Evolutionary conservation across 1,140 invertebrate species (phyloP).

Genomic region (Delia radicum): DNA sequence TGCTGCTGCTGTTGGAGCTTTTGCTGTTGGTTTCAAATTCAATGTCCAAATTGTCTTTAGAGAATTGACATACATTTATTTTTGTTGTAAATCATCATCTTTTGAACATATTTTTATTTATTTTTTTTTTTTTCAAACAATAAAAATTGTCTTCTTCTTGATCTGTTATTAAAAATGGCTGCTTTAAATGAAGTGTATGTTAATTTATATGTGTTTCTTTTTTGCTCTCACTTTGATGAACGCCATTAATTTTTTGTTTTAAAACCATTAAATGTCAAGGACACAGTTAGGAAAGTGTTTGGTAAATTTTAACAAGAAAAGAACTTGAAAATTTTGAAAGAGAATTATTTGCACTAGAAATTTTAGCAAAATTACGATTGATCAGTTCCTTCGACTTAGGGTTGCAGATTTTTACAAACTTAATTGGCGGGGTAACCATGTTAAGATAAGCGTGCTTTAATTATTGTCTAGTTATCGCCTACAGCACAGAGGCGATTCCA

Average conservation of each 20-base stretch:
- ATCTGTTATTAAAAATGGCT: background rate
- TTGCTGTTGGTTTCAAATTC: background rate
- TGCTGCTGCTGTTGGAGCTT: background rate
- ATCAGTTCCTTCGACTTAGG: too few relatives aligned
- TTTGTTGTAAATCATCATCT: conserved; percentile 16
- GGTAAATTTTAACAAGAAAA: too few relatives aligned
- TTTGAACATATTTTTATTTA: background rate
- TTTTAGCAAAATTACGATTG: too few relatives aligned
- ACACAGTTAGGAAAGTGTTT: background rate
- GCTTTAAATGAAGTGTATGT: background rate
- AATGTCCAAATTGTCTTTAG: conserved; percentile 15
- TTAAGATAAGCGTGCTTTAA: too few relatives aligned
- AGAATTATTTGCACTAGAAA: too few relatives aligned
- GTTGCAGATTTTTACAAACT: too few relatives aligned
- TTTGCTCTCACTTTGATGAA: background rate
- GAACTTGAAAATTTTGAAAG: too few relatives aligned
- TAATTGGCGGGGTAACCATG: too few relatives aligned
- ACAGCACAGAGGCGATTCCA: too few relatives aligned
- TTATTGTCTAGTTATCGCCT: too few relatives aligned
- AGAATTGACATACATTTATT: conserved; percentile 21
- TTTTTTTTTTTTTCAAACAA: background rate
- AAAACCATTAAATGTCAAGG: background rate
- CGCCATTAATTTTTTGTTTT: background rate
- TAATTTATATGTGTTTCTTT: conserved; percentile 1
- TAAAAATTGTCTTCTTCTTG: background rate